phyloP scores from a whole-genome alignment of 2,113 vertebrate species.

The Hymenochirus boettgeri region DNA sequence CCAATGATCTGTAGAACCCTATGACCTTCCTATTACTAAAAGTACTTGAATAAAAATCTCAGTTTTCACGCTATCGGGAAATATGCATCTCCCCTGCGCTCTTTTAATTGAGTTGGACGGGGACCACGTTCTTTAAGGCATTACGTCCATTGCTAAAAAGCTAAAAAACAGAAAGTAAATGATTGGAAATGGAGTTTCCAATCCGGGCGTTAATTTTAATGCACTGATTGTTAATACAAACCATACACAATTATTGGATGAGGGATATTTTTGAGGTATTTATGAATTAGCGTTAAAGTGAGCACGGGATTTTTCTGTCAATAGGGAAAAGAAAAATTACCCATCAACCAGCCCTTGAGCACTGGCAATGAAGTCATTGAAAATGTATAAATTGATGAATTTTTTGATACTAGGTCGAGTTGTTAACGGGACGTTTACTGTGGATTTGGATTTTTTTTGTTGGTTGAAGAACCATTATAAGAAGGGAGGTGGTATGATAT shows the following conservation, averaged over 20 bases:
- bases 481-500: too few relatives aligned
- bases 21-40: background rate
- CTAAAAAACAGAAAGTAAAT: background rate
- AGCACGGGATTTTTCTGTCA: too few relatives aligned
- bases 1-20: background rate
- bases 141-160: background rate
- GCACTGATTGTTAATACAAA: background rate
- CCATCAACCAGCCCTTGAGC: too few relatives aligned
- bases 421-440: too few relatives aligned
- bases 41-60: background rate
- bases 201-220: background rate
- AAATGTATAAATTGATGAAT: too few relatives aligned
- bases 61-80: background rate
- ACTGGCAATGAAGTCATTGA: too few relatives aligned
- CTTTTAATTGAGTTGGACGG: slow-evolving; percentile 1
- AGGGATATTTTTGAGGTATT: too few relatives aligned
- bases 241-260: background rate
- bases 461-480: too few relatives aligned
- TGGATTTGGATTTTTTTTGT: too few relatives aligned
- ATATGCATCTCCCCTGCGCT: background rate
- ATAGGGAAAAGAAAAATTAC: too few relatives aligned
- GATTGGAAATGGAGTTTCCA: background rate
- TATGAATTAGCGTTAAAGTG: too few relatives aligned
- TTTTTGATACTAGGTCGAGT: too few relatives aligned
- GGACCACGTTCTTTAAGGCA: background rate